A percentile compares a stretch with the other conserved stretches of the same genome.
These are phyloP conservation scores for Arrhopalites spinosus DNA, from an alignment of 2,888 invertebrate species.

Conservation along the genomic window DNA sequence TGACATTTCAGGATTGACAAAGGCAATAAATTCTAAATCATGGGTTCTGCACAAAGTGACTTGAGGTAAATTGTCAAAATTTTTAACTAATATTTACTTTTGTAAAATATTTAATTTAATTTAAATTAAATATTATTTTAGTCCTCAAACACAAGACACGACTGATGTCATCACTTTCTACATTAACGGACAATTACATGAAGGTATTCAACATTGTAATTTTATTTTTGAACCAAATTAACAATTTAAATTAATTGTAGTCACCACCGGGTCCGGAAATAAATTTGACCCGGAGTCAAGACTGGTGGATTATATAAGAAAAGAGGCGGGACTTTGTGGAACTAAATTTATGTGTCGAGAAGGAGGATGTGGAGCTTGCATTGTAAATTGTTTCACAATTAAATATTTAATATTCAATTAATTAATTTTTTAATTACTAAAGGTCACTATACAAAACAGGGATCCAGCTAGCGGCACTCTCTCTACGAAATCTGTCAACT, in stretches of 20 bases:
- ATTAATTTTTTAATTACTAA: too few species aligned
- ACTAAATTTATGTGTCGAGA: constrained; percentile 75
- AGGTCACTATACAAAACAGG: constrained; percentile 60
- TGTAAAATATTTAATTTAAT: not conserved
- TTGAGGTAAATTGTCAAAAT: constrained; percentile 1
- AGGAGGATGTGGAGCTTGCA: constrained; percentile 73
- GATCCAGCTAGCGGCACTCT: constrained; percentile 63
- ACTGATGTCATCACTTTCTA: not conserved
- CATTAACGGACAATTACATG: not conserved
- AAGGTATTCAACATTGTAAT: constrained; percentile 3
- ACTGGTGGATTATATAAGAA: constrained; percentile 69
- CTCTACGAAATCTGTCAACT: constrained; percentile 67
- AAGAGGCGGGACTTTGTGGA: constrained; percentile 67
- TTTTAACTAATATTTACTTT: not conserved
- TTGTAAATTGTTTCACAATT: constrained; percentile 58
- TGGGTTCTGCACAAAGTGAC: constrained; percentile 1
- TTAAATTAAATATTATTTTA: not conserved
- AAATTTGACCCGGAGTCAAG: constrained; percentile 13
- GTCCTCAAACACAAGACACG: not conserved
- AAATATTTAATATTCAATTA: too few species aligned
- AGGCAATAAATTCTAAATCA: too few species aligned
- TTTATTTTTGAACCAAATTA: not conserved
- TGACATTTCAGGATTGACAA: too few species aligned
- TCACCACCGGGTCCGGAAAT: not conserved
- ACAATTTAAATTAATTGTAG: not conserved